A percentile compares a stretch with the other conserved stretches of the same genome.
Conservation (phyloP, 2,797 vertebrate species). For the Enteromius argenteus region DNA sequence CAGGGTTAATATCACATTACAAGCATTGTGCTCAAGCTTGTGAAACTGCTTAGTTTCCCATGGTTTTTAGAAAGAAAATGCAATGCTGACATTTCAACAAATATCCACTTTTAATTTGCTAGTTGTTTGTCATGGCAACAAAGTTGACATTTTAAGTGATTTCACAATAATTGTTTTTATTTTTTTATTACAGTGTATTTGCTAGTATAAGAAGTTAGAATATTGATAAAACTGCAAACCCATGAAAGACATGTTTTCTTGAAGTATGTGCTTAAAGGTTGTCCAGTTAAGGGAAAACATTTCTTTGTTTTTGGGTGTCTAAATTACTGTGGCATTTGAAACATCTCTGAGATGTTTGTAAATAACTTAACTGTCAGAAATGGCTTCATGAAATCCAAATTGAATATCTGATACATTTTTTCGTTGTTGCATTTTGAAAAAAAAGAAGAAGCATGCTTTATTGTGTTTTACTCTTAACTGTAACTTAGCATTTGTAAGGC, state of each 20-base stretch:
- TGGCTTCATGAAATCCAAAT: slow-evolving; percentile 3
- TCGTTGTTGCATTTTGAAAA: neutral
- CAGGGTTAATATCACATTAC: slow-evolving; percentile 7
- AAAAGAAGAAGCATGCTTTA: neutral
- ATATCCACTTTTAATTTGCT: neutral
- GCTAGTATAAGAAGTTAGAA: neutral
- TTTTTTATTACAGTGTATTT: neutral
- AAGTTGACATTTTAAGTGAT: neutral
- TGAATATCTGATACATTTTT: neutral
- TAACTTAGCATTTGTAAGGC: slow-evolving; percentile 25
- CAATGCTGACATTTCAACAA: neutral
- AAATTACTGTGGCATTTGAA: slow-evolving; percentile 26
- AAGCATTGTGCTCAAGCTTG: neutral
- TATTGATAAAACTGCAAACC: neutral
- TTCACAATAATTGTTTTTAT: neutral
- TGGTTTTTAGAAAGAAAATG: neutral
- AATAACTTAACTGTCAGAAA: neutral
- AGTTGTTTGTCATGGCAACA: slow-evolving; percentile 12
- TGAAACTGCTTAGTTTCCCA: neutral
- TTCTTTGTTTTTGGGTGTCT: neutral
- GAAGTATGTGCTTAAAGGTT: neutral
- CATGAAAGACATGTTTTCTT: too few relatives aligned
- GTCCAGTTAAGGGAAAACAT: neutral
- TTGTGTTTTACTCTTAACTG: slow-evolving; percentile 38
- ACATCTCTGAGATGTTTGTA: slow-evolving; percentile 14